These are phyloP conservation scores for Globicephala melas DNA, from an alignment of 2,113 vertebrate species.

Conservation along the genomic window DNA sequence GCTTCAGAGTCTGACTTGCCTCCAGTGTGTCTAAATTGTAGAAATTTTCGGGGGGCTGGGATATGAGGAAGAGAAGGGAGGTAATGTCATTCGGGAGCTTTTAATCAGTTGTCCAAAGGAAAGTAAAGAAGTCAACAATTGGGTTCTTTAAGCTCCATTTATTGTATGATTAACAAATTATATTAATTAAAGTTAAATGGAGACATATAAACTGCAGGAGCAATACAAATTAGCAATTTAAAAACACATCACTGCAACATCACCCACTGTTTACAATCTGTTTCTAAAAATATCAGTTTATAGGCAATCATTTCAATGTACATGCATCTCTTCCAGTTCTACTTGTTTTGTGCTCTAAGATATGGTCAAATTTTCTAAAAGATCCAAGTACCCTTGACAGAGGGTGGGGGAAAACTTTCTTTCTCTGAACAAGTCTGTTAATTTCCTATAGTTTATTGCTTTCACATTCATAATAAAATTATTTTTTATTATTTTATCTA, in stretches of 20 bases:
- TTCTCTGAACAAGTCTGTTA: background rate
- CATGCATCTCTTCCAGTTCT: background rate
- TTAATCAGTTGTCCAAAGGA: constrained; percentile 45
- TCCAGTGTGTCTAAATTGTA: background rate
- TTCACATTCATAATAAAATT: constrained; percentile 15
- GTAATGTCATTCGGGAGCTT: background rate
- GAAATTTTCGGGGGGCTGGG: background rate
- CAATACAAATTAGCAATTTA: constrained; percentile 40
- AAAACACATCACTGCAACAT: constrained; percentile 8
- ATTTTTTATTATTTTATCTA: background rate
- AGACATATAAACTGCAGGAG: constrained; percentile 33
- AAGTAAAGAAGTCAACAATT: constrained; percentile 36
- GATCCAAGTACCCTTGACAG: background rate
- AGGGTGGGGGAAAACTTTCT: background rate
- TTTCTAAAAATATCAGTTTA: constrained; percentile 43
- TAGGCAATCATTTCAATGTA: constrained; percentile 5
- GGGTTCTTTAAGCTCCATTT: constrained; percentile 31
- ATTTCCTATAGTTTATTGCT: background rate
- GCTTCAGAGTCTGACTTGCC: background rate
- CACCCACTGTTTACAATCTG: constrained; percentile 17
- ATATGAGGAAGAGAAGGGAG: background rate
- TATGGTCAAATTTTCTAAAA: constrained; percentile 31
- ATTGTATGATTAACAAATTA: constrained; percentile 46
- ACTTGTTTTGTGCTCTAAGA: background rate
- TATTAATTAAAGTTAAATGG: constrained; percentile 55